A percentile compares a stretch with the other conserved stretches of the same genome.
Evolutionary conservation across 2,113 vertebrate genomes (phyloP).

Genomic region (Reinhardtius hippoglossoides): DNA sequence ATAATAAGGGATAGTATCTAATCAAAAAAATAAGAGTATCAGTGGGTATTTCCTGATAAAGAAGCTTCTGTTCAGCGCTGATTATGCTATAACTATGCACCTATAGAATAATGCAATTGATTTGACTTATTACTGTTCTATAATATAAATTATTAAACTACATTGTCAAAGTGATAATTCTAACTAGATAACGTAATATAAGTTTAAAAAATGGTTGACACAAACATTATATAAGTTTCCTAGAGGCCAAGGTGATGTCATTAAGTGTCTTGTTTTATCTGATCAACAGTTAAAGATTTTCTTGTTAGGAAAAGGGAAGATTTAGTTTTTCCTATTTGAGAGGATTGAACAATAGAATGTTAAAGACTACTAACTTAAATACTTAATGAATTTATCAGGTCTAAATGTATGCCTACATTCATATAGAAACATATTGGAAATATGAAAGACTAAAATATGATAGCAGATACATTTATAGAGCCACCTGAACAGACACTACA

Average conservation of each 20-base stretch:
- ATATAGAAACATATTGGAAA: neutral
- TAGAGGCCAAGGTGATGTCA: neutral
- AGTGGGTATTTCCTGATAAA: too few relatives aligned
- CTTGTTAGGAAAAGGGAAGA: neutral
- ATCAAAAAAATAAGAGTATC: too few relatives aligned
- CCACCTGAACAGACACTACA: neutral
- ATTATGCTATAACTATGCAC: neutral
- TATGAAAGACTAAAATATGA: neutral
- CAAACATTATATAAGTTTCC: neutral
- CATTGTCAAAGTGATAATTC: neutral
- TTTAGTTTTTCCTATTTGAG: neutral
- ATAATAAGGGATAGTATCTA: too few relatives aligned
- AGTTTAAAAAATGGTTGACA: neutral
- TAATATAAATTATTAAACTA: neutral
- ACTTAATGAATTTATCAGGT: too few relatives aligned
- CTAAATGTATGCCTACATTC: neutral
- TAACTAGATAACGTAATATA: neutral
- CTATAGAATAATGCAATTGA: neutral
- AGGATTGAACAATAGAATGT: too few relatives aligned
- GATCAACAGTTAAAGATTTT: neutral
- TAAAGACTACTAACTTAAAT: too few relatives aligned
- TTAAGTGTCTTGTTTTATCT: neutral
- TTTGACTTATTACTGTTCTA: neutral
- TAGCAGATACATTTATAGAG: neutral
- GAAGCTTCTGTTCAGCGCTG: neutral